Percentiles rank a stretch among this genome's conserved stretches.
These are phyloP conservation scores for Diplolepis rosae DNA, from an alignment of 2,888 invertebrate genomes.

Conservation along the genomic window DNA sequence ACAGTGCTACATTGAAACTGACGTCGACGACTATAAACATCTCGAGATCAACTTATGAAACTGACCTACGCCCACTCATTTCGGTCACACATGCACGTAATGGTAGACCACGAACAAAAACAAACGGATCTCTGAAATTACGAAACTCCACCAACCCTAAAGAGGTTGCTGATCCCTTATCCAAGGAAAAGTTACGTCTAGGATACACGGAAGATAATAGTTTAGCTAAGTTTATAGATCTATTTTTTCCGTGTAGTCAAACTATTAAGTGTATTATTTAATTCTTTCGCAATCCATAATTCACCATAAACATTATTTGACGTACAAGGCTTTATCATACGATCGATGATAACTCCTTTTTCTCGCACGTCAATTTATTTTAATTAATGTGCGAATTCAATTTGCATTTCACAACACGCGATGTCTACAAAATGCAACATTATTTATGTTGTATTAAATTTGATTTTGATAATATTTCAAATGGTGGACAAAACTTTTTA, in stretches of 20 bases:
- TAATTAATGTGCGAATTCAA: background rate
- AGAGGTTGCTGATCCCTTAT: background rate
- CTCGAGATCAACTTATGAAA: background rate
- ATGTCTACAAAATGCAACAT: background rate
- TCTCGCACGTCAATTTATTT: background rate
- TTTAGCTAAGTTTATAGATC: too few relatives aligned
- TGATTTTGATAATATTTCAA: too few relatives aligned
- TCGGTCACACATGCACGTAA: background rate
- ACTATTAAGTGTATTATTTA: too few relatives aligned
- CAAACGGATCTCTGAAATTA: too few relatives aligned
- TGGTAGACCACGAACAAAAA: too few relatives aligned
- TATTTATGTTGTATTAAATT: too few relatives aligned
- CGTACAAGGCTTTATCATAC: conserved; percentile 33
- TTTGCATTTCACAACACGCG: background rate
- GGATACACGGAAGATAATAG: too few relatives aligned
- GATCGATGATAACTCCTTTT: background rate
- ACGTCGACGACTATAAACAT: background rate
- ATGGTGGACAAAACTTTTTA: too few relatives aligned
- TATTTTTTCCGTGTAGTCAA: too few relatives aligned
- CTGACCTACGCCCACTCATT: background rate
- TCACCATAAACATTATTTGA: too few relatives aligned
- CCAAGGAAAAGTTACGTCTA: background rate
- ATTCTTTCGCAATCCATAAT: too few relatives aligned
- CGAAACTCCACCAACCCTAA: too few relatives aligned
- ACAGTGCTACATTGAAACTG: background rate